These are phyloP conservation scores for Acrossocheilus fasciatus DNA, from an alignment of 2,797 vertebrate species.

Conservation along the genomic window DNA sequence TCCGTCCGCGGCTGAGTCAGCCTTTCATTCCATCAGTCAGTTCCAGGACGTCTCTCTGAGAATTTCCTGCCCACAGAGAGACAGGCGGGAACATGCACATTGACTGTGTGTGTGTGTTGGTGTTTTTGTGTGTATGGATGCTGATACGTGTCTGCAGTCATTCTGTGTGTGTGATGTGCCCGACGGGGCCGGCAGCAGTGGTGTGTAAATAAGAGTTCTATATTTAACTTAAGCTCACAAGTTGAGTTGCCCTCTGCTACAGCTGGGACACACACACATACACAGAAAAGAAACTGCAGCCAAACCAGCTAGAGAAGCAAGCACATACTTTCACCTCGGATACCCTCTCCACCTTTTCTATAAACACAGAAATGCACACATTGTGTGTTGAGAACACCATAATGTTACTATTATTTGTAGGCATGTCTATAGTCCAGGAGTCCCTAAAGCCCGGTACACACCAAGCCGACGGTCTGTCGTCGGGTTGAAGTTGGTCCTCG, in stretches of 20 bases:
- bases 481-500: too few species aligned
- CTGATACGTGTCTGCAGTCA: conserved; percentile 9
- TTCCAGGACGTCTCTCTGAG: conserved; percentile 29
- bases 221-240: conserved; percentile 57
- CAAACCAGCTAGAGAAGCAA: conserved; percentile 3
- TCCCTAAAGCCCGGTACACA: neutral
- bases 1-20: conserved; percentile 19
- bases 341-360: neutral
- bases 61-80: conserved; percentile 38
- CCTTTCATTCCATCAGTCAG: conserved; percentile 30
- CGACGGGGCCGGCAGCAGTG: conserved; percentile 44
- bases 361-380: neutral
- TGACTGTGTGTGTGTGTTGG: conserved; percentile 30
- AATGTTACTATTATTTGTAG: neutral
- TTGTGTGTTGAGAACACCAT: neutral
- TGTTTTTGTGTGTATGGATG: conserved; percentile 44
- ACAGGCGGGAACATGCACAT: conserved; percentile 12
- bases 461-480: too few species aligned
- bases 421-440: neutral
- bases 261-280: conserved; percentile 33
- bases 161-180: conserved; percentile 46
- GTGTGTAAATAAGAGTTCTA: conserved; percentile 63
- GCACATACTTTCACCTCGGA: conserved; percentile 9
- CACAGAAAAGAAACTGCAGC: neutral
- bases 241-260: conserved; percentile 45